Base-by-base conservation (phyloP, 2,113 vertebrate species). In the Passer domesticus region DNA sequence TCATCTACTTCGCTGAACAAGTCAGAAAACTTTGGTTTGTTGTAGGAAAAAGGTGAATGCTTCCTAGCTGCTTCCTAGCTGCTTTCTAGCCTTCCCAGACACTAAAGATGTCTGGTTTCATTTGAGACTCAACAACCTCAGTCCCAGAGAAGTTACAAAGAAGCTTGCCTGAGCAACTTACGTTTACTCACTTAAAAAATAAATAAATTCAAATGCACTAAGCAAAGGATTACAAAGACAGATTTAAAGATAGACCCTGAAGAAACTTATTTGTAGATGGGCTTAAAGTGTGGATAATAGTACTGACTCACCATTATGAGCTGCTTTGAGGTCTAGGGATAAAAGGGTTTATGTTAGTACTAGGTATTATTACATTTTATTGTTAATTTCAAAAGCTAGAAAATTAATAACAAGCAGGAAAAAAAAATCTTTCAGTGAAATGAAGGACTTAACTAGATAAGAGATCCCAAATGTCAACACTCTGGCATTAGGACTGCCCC, bases 261-360 rank as follows among this genome's bases (percentile, higher is more conserved):
- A 96, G 94, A 96, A 92, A 95, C 82, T 86, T 96, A 86, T 87
- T 94, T 96, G 93, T 95, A 96, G 95, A 94, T 86, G 85, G 93
- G 83, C 64, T 97, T 93, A 93, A 93, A 93, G 70, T 67, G 68
- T 44, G 94, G 82, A 81, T 94, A 95, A 92, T 96, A 86, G 58
- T 81, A 83, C 92, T 97, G 93, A 97, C 93, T 94, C 94, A 97
- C 77, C 58, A 79, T 75, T 74, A 84, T 94, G 83, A 96, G 72
- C 53, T 64, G 35, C 92, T 96, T 97, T 97, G 95, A 96, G 94
- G 95, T 95, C 76, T 84, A 84, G 66, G 92, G 88, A 95, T 96
- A 93, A 96, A 96, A 97, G 79, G 67, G 50, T 64, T 94, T 96
- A 69, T 92, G 74, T 64, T 92, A 83, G 58, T 78, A 72, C 25